These are phyloP conservation scores for Zapornia atra DNA, from an alignment of 2,113 vertebrate species.

Conservation along the genomic window DNA sequence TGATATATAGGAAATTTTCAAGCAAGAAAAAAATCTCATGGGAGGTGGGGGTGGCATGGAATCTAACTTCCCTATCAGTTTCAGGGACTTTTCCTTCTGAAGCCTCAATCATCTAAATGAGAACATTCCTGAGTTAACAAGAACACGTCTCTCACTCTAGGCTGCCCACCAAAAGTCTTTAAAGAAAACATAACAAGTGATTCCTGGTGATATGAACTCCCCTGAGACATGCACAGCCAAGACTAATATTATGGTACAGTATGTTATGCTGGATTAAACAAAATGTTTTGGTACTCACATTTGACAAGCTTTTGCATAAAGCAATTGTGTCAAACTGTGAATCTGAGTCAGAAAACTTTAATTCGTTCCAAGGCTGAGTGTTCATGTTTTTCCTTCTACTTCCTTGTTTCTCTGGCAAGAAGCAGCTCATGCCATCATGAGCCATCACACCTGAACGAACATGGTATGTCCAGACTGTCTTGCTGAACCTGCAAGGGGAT, in stretches of 20 bases:
- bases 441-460: not conserved
- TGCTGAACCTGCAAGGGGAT: not conserved
- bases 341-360: not conserved
- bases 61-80: not conserved
- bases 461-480: not conserved
- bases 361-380: not conserved
- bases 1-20: not conserved
- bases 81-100: not conserved
- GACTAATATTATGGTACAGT: constrained; percentile 7
- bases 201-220: not conserved
- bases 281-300: not conserved
- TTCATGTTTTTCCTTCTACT: not conserved
- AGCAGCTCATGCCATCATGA: not conserved
- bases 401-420: not conserved
- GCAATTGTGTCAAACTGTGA: not conserved
- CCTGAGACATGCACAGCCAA: not conserved
- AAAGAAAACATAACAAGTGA: constrained; percentile 5
- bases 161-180: not conserved
- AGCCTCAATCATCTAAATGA: not conserved
- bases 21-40: not conserved
- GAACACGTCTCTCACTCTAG: not conserved
- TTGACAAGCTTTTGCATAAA: not conserved
- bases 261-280: constrained; percentile 2
- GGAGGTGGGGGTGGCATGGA: not conserved
- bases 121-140: not conserved